Conservation (phyloP, 1,140 invertebrate species). For the Halesus radiatus region DNA sequence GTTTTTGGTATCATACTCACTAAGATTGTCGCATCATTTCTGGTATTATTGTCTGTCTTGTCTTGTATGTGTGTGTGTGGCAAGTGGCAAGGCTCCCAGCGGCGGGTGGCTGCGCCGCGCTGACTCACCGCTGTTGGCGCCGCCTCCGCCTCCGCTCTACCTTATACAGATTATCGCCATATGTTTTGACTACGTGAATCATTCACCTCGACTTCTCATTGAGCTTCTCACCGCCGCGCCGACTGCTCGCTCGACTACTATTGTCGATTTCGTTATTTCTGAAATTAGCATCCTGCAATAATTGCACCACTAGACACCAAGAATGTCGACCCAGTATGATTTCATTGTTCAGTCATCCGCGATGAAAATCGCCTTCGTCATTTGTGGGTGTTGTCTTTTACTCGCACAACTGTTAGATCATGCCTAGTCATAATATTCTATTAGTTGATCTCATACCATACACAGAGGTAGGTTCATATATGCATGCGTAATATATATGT, state of each 20-base stretch:
- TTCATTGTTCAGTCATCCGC: neutral
- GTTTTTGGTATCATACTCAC: too few relatives aligned
- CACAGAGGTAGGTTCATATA: too few relatives aligned
- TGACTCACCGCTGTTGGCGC: constrained; percentile 6
- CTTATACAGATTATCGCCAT: constrained; percentile 34
- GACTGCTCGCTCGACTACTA: too few relatives aligned
- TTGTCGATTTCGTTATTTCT: too few relatives aligned
- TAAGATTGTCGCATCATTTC: too few relatives aligned
- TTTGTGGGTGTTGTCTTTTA: constrained; percentile 16
- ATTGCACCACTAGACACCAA: too few relatives aligned
- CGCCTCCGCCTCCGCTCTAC: constrained; percentile 9
- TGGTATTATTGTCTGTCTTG: too few relatives aligned
- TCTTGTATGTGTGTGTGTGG: too few relatives aligned
- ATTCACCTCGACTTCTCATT: constrained; percentile 16
- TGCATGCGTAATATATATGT: too few relatives aligned
- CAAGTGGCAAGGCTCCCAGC: too few relatives aligned
- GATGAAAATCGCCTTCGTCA: neutral
- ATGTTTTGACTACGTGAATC: constrained; percentile 34
- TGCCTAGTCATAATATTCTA: neutral
- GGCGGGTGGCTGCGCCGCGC: neutral
- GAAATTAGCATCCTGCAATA: too few relatives aligned
- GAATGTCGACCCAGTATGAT: neutral
- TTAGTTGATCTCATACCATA: too few relatives aligned
- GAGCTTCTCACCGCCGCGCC: neutral
- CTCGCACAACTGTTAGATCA: constrained; percentile 26